These are phyloP conservation scores for Lerista edwardsae DNA, from an alignment of 2,797 vertebrate species.

Conservation along the genomic window DNA sequence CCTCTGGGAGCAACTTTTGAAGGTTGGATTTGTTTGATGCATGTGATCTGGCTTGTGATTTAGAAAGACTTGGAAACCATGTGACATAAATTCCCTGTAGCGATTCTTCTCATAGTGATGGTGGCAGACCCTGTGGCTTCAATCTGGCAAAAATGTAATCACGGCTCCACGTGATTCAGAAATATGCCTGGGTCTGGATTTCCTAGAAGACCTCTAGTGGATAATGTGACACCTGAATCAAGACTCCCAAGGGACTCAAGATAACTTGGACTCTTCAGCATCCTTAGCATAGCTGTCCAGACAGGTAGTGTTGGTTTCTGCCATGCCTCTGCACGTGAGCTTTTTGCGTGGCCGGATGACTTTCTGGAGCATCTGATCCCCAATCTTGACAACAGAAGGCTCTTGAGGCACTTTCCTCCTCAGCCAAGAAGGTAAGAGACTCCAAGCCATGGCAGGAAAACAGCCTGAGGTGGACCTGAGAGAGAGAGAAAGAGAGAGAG, in stretches of 20 bases:
- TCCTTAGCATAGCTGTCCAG: neutral
- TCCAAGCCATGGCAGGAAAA: neutral
- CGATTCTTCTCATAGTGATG: neutral
- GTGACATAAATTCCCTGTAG: neutral
- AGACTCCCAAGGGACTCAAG: neutral
- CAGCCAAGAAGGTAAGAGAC: neutral
- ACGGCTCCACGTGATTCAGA: neutral
- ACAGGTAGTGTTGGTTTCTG: neutral
- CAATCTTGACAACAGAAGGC: neutral
- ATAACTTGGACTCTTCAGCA: neutral
- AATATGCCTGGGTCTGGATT: neutral
- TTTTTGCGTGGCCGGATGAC: neutral
- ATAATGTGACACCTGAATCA: neutral
- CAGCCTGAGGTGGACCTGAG: neutral
- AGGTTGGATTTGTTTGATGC: neutral
- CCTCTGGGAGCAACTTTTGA: neutral
- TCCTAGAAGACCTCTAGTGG: neutral
- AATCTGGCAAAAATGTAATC: neutral
- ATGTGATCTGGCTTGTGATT: neutral
- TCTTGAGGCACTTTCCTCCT: neutral
- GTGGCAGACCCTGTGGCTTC: neutral
- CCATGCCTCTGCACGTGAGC: too few species aligned
- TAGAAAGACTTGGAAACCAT: neutral
- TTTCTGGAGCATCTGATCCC: neutral
- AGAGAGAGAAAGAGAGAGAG: neutral